Evolutionary conservation across 2,888 invertebrate genomes (phyloP).

Genomic region (Drosophila crucigera): DNA sequence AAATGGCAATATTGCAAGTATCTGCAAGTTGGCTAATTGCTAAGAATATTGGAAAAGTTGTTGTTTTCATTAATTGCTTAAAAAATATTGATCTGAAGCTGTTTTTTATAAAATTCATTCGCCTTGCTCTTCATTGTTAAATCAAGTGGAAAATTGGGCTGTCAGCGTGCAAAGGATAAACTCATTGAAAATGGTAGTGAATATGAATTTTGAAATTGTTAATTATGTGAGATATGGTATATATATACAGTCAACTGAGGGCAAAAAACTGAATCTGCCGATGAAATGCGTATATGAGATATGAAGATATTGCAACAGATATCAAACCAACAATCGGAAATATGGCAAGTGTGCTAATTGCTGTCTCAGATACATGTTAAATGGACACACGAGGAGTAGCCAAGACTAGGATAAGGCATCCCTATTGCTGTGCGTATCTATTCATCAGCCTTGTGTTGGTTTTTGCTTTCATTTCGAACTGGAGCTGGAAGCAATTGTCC

Average conservation of each 20-base stretch:
- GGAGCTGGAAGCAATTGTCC: constrained; percentile 20
- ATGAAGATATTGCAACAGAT: neutral
- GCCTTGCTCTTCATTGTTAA: neutral
- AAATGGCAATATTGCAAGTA: neutral
- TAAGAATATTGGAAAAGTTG: neutral
- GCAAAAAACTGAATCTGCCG: neutral
- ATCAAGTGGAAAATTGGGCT: neutral
- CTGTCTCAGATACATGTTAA: neutral
- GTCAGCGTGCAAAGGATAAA: neutral
- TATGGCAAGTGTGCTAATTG: neutral
- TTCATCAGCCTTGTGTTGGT: neutral
- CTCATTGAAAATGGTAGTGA: no score
- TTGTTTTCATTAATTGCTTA: neutral
- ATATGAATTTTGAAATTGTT: neutral
- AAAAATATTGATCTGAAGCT: neutral
- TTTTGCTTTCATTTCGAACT: constrained; percentile 3
- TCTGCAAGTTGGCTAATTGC: neutral
- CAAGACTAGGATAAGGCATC: neutral
- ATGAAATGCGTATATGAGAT: neutral
- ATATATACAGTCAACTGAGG: neutral
- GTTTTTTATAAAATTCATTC: neutral
- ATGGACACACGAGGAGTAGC: neutral
- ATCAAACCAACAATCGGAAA: neutral
- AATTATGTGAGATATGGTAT: no score
- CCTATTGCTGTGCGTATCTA: neutral